Evolutionary conservation across 2,888 invertebrate genomes (phyloP), one percentile per base, ranked within the genome.

Genomic region (Aplocera efformata): DNA sequence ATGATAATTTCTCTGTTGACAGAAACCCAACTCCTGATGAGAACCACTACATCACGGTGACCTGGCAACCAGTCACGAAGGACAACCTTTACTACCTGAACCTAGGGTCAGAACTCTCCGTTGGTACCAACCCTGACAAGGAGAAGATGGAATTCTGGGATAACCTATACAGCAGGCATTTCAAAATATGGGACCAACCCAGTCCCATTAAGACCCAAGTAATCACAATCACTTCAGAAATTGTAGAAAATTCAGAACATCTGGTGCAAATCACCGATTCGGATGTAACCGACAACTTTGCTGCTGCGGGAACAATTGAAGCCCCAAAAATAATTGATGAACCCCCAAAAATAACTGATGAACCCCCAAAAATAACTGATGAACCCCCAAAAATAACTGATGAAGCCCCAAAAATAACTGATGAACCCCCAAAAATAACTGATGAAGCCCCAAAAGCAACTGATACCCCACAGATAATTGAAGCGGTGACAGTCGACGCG

Each of bases 101-200:
- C 29, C 36, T 86, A 1, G 66, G 72, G 23, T 46, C 66, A 13
- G 85, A 88, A 38, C 58, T 88, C 0, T 67, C 79, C 1, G 30
- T 86, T 0, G 64, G 40, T 0, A 67, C 78, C 0, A 74, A 74
- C 51, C 79, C 76, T 0, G 74, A 83, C 9, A 71, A 74, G 9
- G 79, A 79, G 10, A 83, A 74, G 44, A 85, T 86, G 82, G 79
- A 74, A 3, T 81, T 81, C 55, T 88, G 88, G 88, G 81, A 83
- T 5, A 51, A 70, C 0, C 41, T 85, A 0, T 88, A 84, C 67
- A 69, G 47, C 44, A 85, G 81, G 53, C 57, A 86, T 47, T 86
- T 67, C 48, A 76, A 74, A 53, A 77, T 79, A 10, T 85, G 85
- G 84, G 75, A 86, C 7, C 73, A 80, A 1, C 65, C 74, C 0